Base-by-base conservation (phyloP, 2,113 vertebrate genomes). In the Sinocyclocheilus rhinocerous region DNA sequence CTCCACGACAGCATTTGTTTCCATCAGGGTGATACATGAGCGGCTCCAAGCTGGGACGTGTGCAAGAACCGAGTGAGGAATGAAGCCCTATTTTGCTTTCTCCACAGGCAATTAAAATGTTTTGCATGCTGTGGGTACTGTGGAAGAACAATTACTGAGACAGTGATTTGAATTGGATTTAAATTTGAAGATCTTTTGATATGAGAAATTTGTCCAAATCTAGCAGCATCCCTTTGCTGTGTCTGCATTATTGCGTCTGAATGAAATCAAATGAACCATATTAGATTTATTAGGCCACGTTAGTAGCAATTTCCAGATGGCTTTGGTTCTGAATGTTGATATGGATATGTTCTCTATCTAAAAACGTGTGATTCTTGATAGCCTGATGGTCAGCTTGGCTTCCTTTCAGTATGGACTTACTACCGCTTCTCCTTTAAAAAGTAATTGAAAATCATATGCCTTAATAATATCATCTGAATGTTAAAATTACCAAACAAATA, bases 1-100 rank as follows among this genome's bases (percentile, higher is more conserved):
- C 87, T 87, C 76, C 69, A 50, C 85, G 57, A 90, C 85, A 90
- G 89, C 86, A 89, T 88, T 73, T 13, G 79, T 81, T 69, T 85
- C 79, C 76, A 87, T 86, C 59, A 36, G 24, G 15, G 20, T 80
- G 33, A 82, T 72, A 72, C 67, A 72, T 20, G 75, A 85, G 24
- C 36, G 26, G 84, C 84, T 79, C 18, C 50, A 81, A 81, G 77
- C 85, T 73, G 77, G 24, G 50, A 75, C 18, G 29, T 81, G 24
- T 42, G 52, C 67, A 55, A n/a, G 85, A 75, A 80, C 33, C n/a
- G n/a, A 81, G 79, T 67, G 42, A 81, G 79, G 59, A 81, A 83
- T 83, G 80, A 67, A 52, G 80, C 39, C 39, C 42, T 82, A 55
- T 52, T 83, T 83, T 72, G 81, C 67, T 69, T 72, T 83, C 81